phyloP scores from a whole-genome alignment of 1,140 invertebrate genomes.

The Zaprionus inermis region DNA sequence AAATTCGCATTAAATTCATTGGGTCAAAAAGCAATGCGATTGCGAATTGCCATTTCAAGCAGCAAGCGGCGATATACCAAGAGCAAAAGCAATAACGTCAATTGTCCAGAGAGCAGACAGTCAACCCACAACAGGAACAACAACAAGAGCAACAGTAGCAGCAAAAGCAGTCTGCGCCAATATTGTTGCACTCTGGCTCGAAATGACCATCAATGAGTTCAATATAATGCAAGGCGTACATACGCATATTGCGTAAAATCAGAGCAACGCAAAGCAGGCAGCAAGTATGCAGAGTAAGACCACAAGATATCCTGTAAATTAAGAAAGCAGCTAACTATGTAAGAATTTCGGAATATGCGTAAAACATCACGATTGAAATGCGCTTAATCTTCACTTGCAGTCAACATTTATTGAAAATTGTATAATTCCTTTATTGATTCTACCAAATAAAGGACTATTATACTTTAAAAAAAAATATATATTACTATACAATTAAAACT shows the following conservation, averaged over 20 bases:
- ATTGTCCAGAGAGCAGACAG: conserved; percentile 29
- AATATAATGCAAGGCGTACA: conserved; percentile 30
- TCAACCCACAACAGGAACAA: conserved; percentile 6
- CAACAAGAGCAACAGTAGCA: background rate
- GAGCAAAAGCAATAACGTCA: conserved; percentile 61
- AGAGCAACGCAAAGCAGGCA: background rate
- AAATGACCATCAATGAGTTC: conserved; percentile 39
- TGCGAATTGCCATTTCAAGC: conserved; percentile 7
- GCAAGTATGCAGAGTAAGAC: background rate
- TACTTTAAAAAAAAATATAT: no score
- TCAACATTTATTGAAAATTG: no score
- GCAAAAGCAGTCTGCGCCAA: conserved; percentile 30
- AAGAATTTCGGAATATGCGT: no score
- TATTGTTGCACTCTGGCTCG: conserved; percentile 54
- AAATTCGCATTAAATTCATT: conserved; percentile 28
- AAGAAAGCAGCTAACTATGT: no score
- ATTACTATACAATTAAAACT: no score
- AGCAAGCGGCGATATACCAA: conserved; percentile 26
- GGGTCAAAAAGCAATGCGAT: conserved; percentile 1
- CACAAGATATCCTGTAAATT: background rate
- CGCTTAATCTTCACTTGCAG: no score
- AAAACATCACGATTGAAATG: no score
- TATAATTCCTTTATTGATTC: no score
- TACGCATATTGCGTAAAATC: conserved; percentile 1
- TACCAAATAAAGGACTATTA: no score